Base-by-base conservation (phyloP, 2,113 vertebrate genomes). In the Ammodytes marinus region DNA sequence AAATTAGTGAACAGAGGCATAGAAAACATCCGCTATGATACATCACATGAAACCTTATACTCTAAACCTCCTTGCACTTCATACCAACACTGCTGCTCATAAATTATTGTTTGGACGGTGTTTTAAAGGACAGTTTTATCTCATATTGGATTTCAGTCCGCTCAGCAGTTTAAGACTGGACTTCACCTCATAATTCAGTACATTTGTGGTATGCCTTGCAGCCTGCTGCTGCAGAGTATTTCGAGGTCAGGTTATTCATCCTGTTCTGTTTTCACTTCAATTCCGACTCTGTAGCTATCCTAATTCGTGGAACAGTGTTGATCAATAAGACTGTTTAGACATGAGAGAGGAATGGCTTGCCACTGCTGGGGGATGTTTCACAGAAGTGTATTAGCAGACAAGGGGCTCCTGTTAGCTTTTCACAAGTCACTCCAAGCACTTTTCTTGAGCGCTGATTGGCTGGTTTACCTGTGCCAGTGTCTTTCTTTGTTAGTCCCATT, bases 351-450 rank as follows among this genome's bases (percentile, higher is more conserved):
- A 49, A 64, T 52, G 72, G 49, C 64, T 27, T 83, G 71, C 53
- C 8, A 13, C 61, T 69, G 80, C 57, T 15, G 46, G 87, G 70
- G 84, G 83, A 85, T 84, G 82, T 88, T 89, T 94, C 74, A 87
- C 84, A 89, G 76, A 70, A 72, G 52, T 69, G 54, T 90, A 82
- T 88, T 74, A 70, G 81, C 65, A 84, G 74, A 89, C 81, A 70
- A 83, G 91, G 72, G 74, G 85, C 80, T 88, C 84, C 83, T 89
- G 85, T 95, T 91, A 82, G 90, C 86, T 91, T 92, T 92, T 89
- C 91, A 86, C 86, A 86, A 84, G 88, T 94, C 88, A 76, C 63
- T 87, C 80, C 74, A 58, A 89, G 74, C 72, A n/a, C 57, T 86
- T 84, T 71, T 74, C 82, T 64, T 59, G 17, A 64, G 35, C 15